phyloP scores from a whole-genome alignment of 1,140 invertebrate species.

The Anagrus nilaparvatae region DNA sequence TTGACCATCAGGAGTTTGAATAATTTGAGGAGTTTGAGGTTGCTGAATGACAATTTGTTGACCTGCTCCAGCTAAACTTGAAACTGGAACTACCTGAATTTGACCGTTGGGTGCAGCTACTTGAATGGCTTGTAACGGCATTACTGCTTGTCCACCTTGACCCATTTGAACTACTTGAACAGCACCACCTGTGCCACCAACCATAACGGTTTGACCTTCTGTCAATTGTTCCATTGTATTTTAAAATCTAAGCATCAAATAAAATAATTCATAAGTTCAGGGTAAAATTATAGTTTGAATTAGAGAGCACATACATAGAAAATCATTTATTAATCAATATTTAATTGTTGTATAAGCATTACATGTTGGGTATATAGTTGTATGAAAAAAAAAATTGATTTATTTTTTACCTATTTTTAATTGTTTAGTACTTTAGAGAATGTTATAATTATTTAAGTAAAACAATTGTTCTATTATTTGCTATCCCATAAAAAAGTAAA shows the following conservation, averaged over 20 bases:
- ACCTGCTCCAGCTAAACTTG: constrained; percentile 45
- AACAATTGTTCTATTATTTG: too few relatives aligned
- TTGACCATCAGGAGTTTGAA: constrained; percentile 89
- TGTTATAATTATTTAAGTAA: too few relatives aligned
- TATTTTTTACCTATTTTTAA: too few relatives aligned
- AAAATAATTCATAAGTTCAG: background rate
- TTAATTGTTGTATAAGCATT: background rate
- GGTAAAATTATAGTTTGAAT: constrained; percentile 1
- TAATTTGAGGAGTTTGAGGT: constrained; percentile 65
- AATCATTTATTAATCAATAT: background rate
- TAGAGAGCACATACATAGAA: background rate
- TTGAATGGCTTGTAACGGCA: constrained; percentile 52
- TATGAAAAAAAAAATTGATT: background rate
- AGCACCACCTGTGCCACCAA: constrained; percentile 35
- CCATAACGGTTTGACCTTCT: constrained; percentile 42
- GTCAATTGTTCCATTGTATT: constrained; percentile 37
- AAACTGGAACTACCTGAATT: constrained; percentile 55
- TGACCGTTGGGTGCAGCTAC: constrained; percentile 51
- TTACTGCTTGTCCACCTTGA: constrained; percentile 40
- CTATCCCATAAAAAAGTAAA: too few relatives aligned
- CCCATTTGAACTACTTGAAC: constrained; percentile 44
- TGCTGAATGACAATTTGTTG: constrained; percentile 50
- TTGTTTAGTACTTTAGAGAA: too few relatives aligned
- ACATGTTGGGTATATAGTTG: background rate
- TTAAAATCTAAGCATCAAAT: constrained; percentile 8